phyloP scores from a whole-genome alignment of 2,888 invertebrate species.

The Epicampocera succincta region DNA sequence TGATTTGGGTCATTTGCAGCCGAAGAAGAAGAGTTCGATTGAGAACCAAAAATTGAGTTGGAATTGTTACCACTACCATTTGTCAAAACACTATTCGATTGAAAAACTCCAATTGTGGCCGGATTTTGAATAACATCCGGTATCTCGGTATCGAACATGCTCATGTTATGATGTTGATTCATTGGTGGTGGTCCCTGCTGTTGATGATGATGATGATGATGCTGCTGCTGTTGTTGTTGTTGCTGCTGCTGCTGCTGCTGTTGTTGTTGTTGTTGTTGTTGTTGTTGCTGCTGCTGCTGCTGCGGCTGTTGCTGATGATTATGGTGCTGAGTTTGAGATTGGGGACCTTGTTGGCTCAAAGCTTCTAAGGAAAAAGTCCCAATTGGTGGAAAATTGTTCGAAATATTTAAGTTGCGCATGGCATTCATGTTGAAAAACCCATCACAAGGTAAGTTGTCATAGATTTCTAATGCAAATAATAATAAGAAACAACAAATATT shows the following conservation, averaged over 20 bases:
- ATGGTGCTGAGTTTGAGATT: conserved; percentile 70
- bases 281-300: conserved; percentile 69
- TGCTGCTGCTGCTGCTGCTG: conserved; percentile 68
- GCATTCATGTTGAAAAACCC: conserved; percentile 81
- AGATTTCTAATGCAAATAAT: conserved; percentile 76
- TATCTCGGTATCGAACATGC: conserved; percentile 80
- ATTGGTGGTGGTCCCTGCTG: conserved; percentile 74
- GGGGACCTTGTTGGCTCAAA: conserved; percentile 74
- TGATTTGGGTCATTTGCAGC: conserved; percentile 85
- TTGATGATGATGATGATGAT: conserved; percentile 69
- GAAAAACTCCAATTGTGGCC: conserved; percentile 80
- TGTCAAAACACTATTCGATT: conserved; percentile 80
- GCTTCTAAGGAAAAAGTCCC: conserved; percentile 81
- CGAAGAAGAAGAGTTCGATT: conserved; percentile 80
- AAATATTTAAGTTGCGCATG: conserved; percentile 81
- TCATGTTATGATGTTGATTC: conserved; percentile 77
- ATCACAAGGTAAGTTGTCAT: conserved; percentile 81
- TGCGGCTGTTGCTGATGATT: conserved; percentile 71
- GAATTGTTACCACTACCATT: conserved; percentile 78
- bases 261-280: conserved; percentile 61
- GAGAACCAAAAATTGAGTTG: conserved; percentile 79
- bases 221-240: conserved; percentile 66
- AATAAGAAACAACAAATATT: conserved; percentile 12
- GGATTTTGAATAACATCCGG: conserved; percentile 79
- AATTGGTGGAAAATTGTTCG: conserved; percentile 81